These are phyloP conservation scores for Numenius arquata DNA, from an alignment of 2,113 vertebrate species.

Conservation along the genomic window DNA sequence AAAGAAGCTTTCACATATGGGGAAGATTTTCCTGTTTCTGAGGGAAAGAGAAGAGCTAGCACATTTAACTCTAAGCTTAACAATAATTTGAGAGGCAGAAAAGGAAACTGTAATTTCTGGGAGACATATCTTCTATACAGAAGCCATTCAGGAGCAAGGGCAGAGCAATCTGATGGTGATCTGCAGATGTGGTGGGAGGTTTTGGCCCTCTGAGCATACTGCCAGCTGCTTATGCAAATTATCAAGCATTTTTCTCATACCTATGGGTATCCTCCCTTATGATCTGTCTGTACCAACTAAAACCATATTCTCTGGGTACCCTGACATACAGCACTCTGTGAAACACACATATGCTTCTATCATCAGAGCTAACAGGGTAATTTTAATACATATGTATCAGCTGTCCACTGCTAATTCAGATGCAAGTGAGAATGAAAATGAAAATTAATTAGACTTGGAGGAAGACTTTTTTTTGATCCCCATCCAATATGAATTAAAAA, in stretches of 20 bases:
- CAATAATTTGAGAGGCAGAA: neutral
- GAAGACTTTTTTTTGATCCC: conserved; percentile 20
- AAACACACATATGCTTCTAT: conserved; percentile 49
- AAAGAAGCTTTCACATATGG: neutral
- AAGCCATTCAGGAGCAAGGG: neutral
- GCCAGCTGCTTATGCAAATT: conserved; percentile 57
- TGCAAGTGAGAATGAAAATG: conserved; percentile 21
- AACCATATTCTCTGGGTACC: neutral
- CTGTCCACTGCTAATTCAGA: conserved; percentile 28
- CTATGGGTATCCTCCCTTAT: conserved; percentile 21
- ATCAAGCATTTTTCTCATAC: neutral
- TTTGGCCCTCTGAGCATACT: neutral
- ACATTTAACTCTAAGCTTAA: neutral
- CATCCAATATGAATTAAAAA: neutral
- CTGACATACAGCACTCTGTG: neutral
- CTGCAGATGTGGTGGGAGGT: neutral
- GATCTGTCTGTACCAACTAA: conserved; percentile 3
- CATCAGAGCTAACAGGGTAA: conserved; percentile 9
- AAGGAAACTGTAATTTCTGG: neutral
- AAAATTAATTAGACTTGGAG: conserved; percentile 47
- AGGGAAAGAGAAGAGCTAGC: neutral
- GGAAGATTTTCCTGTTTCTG: neutral
- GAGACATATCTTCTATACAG: neutral
- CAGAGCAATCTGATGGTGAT: neutral
- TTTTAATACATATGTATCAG: conserved; percentile 34